Base-by-base conservation (phyloP, 2,797 vertebrate species). In the Neoniphon sammara region DNA sequence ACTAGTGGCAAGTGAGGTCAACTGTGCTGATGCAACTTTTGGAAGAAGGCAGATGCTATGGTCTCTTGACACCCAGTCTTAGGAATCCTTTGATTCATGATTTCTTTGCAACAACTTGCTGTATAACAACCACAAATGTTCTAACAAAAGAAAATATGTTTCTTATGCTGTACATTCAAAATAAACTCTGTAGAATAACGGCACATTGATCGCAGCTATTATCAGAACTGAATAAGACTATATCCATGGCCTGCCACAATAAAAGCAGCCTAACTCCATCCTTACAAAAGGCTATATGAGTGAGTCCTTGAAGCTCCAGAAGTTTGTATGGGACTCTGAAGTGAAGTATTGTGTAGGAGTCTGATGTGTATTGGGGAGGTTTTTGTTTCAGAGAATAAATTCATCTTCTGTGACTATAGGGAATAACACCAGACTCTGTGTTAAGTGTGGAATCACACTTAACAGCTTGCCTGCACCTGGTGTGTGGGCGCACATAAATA, bases 381-480 rank as follows among this genome's bases (percentile, higher is more conserved):
- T 31, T 31, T 31, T 31, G 20, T 27, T 11, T 54, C 42, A 27
- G 55, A 76, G 81, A 81, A 78, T 59, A 52, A 27, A 62, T 27
- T 42, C 60, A 77, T 80, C 36, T 42, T 47, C 67, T 67, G 72
- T 59, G 54, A 80, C 61, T 65, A 76, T 23, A 80, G 66, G 63
- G 77, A 71, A 73, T 39, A 63, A 59, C 73, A 46, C 25, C 66
- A 71, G 64, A 65, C 54, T 56, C 39, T 2, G 60, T 63, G 56
- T 31, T 20, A 42, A 55, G 67, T 78, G 74, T 77, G 87, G 78
- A 86, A 57, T 84, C 78, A 78, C 77, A 80, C 77, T 75, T 14
- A 80, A 69, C 57, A 78, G 84, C 71, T 78, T 69, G 70, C 46
- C 70, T 78, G 72, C 85, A 75, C 87, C 70, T 84, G 78, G 74